These are phyloP conservation scores for Heteromurus nitidus DNA, from an alignment of 2,888 invertebrate genomes.

Conservation along the genomic window DNA sequence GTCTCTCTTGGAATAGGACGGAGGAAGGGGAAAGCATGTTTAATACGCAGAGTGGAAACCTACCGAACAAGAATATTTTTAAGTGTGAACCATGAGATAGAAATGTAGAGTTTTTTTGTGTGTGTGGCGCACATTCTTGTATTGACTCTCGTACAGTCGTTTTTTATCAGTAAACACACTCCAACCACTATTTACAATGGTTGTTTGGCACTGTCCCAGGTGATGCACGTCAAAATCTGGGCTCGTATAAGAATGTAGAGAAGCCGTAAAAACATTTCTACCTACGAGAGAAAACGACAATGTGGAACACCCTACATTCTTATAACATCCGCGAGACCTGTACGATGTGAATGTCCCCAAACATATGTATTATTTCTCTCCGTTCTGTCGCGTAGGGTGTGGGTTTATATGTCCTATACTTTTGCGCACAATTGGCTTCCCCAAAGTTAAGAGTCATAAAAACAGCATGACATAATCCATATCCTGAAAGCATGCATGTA, in stretches of 20 bases:
- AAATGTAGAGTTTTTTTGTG: constrained; percentile 39
- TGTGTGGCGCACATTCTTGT: constrained; percentile 48
- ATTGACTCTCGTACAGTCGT: too few species aligned
- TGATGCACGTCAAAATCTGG: constrained; percentile 55
- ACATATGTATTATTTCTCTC: background rate
- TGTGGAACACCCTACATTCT: background rate
- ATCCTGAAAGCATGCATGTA: background rate
- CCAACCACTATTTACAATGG: constrained; percentile 23
- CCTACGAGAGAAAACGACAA: background rate
- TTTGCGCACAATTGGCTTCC: constrained; percentile 20
- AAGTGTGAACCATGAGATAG: constrained; percentile 44
- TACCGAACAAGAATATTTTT: constrained; percentile 32
- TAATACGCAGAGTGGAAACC: too few species aligned
- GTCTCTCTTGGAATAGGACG: too few species aligned
- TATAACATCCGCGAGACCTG: background rate
- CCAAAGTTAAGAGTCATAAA: background rate
- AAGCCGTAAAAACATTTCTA: background rate
- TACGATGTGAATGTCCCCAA: constrained; percentile 29
- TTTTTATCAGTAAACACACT: too few species aligned
- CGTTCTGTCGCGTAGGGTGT: too few species aligned
- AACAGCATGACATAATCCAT: constrained; percentile 7
- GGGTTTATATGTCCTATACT: too few species aligned
- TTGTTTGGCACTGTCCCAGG: constrained; percentile 48
- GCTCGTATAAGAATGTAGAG: constrained; percentile 25
- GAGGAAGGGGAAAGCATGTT: too few species aligned